Base-by-base conservation (phyloP, 2,797 vertebrate species). In the Smutsia temminckii region DNA sequence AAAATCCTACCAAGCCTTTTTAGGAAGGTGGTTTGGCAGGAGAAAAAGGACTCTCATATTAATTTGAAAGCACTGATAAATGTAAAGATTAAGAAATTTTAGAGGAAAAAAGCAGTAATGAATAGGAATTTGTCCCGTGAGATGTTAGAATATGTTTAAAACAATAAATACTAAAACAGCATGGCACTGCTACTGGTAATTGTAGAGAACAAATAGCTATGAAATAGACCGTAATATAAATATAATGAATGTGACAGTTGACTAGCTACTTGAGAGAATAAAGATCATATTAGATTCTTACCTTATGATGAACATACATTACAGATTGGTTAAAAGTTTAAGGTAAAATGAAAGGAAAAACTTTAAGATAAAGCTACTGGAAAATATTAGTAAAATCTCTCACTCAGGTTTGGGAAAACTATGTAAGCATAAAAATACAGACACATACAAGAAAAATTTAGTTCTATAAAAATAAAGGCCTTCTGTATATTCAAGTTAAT, bases 361-460 rank as follows among this genome's bases (percentile, higher is more conserved):
- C 13, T 84, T 78, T 53, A 75, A 66, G n/a, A 96, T 46, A 46
- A 95, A 90, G 46, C 32, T 83, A 69, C 37, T 83, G 12, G 17
- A 71, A 90, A 95, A 74, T 61, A 57, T 57, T 32, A 95, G 40
- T 84, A 81, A 92, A 75, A 86, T 75, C n/a, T 93, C 46, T 69
- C 59, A 68, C 3, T 59, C 25, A 29, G 66, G 16, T 57, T 80
- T 51, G 46, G n/a, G 72, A 92, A 92, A 89, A 59, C 23, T 53
- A 6, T 66, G 6, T 79, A 57, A 86, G 21, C 84, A 84, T 53
- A 83, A 87, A 90, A 63, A 75, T 32, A 86, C 12, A 87, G 49
- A 71, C 10, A 51, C n/a, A 37, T n/a, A 42, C 27, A 29, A 34
- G 27, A 81, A 90, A 88, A 71, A 72, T 37, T 25, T 64, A 32